Conservation (phyloP, 2,797 vertebrate species). For the Pantherophis vulpinus region DNA sequence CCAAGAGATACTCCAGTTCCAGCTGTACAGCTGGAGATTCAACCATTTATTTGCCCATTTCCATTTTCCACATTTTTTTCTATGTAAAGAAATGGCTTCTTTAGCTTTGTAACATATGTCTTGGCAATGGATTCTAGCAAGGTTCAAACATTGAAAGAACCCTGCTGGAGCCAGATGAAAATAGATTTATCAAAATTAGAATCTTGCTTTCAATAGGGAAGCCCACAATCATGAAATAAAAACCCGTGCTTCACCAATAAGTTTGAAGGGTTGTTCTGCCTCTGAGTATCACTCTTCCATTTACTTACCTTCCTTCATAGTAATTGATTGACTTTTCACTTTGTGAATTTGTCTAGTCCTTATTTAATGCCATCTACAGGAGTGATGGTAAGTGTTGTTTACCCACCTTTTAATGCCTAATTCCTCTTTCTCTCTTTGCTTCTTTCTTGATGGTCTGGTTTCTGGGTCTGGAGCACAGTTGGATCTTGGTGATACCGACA, state of each 20-base stretch:
- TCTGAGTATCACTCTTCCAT: background rate
- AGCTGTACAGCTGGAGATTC: background rate
- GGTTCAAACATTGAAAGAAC: background rate
- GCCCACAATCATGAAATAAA: background rate
- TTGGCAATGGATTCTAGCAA: background rate
- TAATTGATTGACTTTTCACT: background rate
- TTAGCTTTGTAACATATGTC: background rate
- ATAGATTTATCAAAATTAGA: background rate
- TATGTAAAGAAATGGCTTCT: background rate
- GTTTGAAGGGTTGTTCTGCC: background rate
- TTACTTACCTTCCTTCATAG: background rate
- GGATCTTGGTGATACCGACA: constrained; percentile 84
- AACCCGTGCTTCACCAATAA: background rate
- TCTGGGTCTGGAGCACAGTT: constrained; percentile 65
- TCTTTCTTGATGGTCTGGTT: constrained; percentile 56
- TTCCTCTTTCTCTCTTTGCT: constrained; percentile 46
- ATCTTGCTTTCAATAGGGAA: background rate
- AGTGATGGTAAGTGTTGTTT: background rate
- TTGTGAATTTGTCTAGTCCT: background rate
- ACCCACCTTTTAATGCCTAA: constrained; percentile 52
- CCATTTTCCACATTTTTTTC: background rate
- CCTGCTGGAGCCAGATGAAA: background rate
- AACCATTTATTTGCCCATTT: background rate
- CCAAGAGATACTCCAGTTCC: too few relatives aligned
- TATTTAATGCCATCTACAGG: background rate